Evolutionary conservation across 2,113 vertebrate species (phyloP), one percentile per base, ranked within the genome.

Genomic region (Rattus rattus): DNA sequence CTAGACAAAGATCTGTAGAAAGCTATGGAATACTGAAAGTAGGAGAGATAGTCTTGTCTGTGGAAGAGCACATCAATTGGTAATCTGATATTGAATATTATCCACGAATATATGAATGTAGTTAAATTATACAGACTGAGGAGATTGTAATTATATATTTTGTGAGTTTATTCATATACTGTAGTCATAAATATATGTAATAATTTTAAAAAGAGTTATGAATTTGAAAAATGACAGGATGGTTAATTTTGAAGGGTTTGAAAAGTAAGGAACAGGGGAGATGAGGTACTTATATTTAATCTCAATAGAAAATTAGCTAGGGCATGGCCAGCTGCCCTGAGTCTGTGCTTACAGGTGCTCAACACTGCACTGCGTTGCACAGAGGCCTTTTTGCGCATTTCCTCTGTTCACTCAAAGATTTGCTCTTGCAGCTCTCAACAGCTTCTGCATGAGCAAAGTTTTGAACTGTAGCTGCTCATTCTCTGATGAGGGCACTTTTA

Each of bases 391-490:
- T 90, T 95, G 96, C 99, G 98, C 28, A 19, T 75, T 1, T 98
- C 98, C 88, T 77, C 96, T 39, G 95, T 93, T 2, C 97, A 99
- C 0, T 98, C 98, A 89, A 99, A 99, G 95, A 99, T 99, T 98
- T 99, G 99, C 94, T 99, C 97, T 4, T 99, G 99, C 17, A 99
- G 99, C 92, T 97, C 94, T 98, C 16, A 99, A 99, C 47, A 99
- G 98, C 99, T 99, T 99, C 99, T 99, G 99, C 96, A 99, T 99
- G 96, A 99, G 99, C 91, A 99, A 98, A 0, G 99, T 99, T 98
- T 99, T 99, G 96, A 99, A 9, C 73, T 99, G 99, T 39, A 97
- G 98, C 96, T 99, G 99, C 43, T 88, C 87, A 92, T 22, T 90
- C 72, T 92, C 97, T 1, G 88, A 95, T 85, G 95, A 90, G 2